Base-by-base conservation (phyloP, 1,140 invertebrate species). In the Leucophenga varia region DNA sequence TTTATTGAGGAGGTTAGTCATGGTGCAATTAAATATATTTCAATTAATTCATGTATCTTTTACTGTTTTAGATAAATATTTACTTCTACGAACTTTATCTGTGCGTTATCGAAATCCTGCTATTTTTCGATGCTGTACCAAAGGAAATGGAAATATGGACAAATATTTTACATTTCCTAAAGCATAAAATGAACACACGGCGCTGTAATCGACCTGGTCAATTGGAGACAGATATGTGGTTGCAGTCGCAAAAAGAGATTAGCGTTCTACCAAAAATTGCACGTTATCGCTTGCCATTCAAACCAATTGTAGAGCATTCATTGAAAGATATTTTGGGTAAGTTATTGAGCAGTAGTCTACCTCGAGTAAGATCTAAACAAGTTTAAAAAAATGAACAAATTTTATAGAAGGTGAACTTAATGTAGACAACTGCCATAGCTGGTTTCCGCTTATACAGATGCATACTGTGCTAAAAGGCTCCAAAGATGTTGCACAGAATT, bases 71-170 rank as follows among this genome's bases (percentile, higher is more conserved):
- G 71, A 73, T 75, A n/a, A 75, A 75, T 47, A 59, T 65, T 1
- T 75, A 75, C 35, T 75, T 75, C 20, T 75, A 75, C 43, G 73
- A 75, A 32, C 37, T 73, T 13, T 75, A 72, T 40, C 52, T 75
- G 28, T 73, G 64, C 35, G 63, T 74, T 3, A 61, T 75, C 13
- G 64, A 75, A 46, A 60, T 75, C 7, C 47, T 75, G 0, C 57
- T 55, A 39, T 59, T 59, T 39, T 64, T 70, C 4, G 54, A 64
- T 47, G 51, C 61, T 7, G 61, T 64, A 1, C 64, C 70, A 2
- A 61, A 64, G 19, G 64, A 73, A 40, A 65, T 72, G 63, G 53
- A 73, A 39, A 61, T 60, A 7, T 75, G 70, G 65, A 56, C 43
- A 7, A 68, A 59, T 37, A 74, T 75, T 10, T 48, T 75, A 13